A percentile compares a stretch with the other conserved stretches of the same genome.
phyloP scores from a whole-genome alignment of 2,797 vertebrate genomes.

The Chelonia mydas region DNA sequence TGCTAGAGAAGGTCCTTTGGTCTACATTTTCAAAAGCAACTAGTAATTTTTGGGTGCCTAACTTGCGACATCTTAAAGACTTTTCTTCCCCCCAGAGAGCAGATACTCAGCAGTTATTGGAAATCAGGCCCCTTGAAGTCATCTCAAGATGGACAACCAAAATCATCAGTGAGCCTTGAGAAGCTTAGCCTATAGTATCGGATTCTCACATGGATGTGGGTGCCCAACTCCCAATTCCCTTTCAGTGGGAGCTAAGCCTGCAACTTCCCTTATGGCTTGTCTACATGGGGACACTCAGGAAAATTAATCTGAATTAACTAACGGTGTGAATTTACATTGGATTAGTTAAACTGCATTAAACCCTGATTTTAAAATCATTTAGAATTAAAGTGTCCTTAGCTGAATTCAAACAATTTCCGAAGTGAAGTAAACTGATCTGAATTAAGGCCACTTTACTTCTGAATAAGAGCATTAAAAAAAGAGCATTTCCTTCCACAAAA shows the following conservation, averaged over 20 bases:
- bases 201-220: neutral
- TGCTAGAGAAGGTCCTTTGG: neutral
- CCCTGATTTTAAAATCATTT: too few species aligned
- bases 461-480: neutral
- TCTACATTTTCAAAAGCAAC: neutral
- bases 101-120: neutral
- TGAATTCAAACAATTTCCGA: neutral
- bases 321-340: neutral
- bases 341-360: neutral
- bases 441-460: neutral
- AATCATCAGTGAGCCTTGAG: neutral
- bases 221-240: neutral
- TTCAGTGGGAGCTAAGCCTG: neutral
- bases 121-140: rapidly evolving
- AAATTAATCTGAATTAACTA: neutral
- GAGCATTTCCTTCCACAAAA: too few species aligned
- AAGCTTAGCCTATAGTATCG: neutral
- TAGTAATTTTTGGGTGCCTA: neutral
- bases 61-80: neutral
- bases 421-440: neutral
- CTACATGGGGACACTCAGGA: neutral
- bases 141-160: neutral
- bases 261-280: neutral
- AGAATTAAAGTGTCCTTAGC: neutral
- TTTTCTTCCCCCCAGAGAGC: neutral